Evolutionary conservation across 2,113 vertebrate species (phyloP).

Genomic region (Ciconia maguari): DNA sequence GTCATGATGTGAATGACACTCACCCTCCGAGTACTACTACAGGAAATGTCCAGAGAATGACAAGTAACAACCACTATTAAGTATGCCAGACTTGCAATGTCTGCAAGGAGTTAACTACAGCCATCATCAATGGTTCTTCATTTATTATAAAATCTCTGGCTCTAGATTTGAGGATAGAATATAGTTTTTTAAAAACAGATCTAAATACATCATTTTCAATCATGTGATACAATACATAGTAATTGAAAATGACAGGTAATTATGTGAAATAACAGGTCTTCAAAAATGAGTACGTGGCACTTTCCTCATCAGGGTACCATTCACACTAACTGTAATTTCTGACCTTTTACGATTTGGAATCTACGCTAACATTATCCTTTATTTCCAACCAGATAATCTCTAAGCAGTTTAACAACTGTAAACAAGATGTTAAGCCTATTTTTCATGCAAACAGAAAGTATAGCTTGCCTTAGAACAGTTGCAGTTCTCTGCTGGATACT

Average conservation of each 20-base stretch:
- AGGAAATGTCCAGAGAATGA: not conserved
- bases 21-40: not conserved
- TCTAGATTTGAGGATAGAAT: not conserved
- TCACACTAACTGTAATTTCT: not conserved
- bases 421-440: not conserved
- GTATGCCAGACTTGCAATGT: not conserved
- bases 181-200: not conserved
- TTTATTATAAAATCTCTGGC: not conserved
- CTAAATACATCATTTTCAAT: not conserved
- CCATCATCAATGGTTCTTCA: not conserved
- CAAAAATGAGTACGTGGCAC: not conserved
- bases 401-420: not conserved
- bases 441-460: not conserved
- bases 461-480: not conserved
- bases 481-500: not conserved
- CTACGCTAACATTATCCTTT: accelerated
- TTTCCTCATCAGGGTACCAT: not conserved
- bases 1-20: not conserved
- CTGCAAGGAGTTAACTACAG: not conserved
- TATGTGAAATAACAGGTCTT: not conserved
- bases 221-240: not conserved
- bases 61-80: not conserved
- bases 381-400: not conserved
- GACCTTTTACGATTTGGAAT: not conserved
- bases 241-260: not conserved